phyloP scores from a whole-genome alignment of 2,113 vertebrate genomes.

The Accipiter cooperii region DNA sequence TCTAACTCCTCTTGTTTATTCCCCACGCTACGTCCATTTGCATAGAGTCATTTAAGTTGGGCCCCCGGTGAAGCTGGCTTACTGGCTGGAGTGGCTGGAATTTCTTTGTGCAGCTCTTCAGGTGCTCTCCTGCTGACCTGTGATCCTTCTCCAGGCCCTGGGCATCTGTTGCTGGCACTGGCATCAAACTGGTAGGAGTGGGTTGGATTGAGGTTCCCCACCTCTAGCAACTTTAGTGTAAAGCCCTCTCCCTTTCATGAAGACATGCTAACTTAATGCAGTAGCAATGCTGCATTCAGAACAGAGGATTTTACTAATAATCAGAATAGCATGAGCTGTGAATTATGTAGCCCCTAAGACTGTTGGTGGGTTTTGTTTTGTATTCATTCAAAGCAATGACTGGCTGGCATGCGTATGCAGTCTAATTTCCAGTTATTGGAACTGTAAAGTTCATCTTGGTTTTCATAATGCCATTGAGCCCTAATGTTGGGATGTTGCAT shows the following conservation, averaged over 20 bases:
- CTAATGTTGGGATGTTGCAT: background rate
- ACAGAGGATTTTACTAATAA: background rate
- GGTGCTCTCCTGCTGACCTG: background rate
- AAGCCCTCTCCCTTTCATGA: background rate
- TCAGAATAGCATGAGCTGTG: background rate
- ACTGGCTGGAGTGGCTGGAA: background rate
- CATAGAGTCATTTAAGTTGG: background rate
- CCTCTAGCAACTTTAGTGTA: background rate
- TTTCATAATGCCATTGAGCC: background rate
- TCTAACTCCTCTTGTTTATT: background rate
- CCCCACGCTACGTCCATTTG: background rate
- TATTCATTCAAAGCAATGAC: background rate
- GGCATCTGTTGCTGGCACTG: background rate
- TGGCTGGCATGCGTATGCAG: background rate
- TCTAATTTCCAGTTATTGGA: background rate
- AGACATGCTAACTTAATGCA: background rate
- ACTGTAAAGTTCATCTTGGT: background rate
- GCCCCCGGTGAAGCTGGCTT: background rate
- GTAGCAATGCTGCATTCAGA: background rate
- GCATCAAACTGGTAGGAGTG: background rate
- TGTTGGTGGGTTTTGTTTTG: background rate
- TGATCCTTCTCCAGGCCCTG: background rate
- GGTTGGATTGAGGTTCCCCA: background rate
- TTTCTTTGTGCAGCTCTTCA: background rate
- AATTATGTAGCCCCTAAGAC: background rate